Evolutionary conservation across 2,888 invertebrate genomes (phyloP).

Genomic region (Chaitophorus viminalis): DNA sequence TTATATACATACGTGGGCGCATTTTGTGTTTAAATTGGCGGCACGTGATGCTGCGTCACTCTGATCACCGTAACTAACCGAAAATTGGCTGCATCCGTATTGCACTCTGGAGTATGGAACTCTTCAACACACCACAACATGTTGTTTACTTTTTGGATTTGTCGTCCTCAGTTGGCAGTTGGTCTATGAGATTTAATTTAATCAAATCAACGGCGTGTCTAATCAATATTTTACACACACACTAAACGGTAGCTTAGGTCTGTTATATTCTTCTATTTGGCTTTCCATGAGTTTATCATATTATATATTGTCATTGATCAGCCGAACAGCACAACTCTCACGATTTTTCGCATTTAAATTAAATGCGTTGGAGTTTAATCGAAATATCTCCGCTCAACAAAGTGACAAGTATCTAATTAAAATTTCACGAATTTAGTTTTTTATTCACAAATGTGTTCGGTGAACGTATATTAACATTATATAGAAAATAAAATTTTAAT

Average conservation of each 20-base stretch:
- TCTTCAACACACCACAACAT: not conserved
- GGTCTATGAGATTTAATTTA: not conserved
- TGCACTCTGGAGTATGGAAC: not conserved
- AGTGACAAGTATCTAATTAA: not conserved
- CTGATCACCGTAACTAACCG: not conserved
- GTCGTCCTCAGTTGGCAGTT: not conserved
- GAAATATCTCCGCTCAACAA: not conserved
- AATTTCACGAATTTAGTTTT: not conserved
- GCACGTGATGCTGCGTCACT: not conserved
- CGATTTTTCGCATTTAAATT: not conserved
- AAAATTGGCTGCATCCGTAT: not conserved
- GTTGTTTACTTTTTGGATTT: not conserved
- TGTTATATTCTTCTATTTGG: not conserved
- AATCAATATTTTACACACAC: not conserved
- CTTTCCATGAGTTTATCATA: not conserved
- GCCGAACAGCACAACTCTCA: not conserved
- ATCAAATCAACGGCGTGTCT: not conserved
- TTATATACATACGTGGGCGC: not conserved
- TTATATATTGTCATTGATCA: not conserved
- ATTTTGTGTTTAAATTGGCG: not conserved
- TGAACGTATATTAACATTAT: not conserved
- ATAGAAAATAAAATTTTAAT: not conserved
- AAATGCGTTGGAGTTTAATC: not conserved
- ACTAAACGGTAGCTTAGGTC: not conserved
- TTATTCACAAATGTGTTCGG: not conserved